These are phyloP conservation scores for Druceiella hillmani DNA, from an alignment of 2,888 invertebrate genomes.

Conservation along the genomic window DNA sequence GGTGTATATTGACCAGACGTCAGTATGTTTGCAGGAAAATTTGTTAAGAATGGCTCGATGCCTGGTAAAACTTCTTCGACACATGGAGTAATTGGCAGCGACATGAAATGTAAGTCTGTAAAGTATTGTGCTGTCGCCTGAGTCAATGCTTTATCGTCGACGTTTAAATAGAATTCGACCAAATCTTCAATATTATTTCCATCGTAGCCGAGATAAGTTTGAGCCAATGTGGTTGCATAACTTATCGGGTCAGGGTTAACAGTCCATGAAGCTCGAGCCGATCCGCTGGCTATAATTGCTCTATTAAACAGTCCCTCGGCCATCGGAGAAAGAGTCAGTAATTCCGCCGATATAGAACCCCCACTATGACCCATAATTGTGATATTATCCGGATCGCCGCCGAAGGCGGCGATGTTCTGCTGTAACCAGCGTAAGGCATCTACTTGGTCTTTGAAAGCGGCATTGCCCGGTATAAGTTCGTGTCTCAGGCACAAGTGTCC, in stretches of 20 bases:
- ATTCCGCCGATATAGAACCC: constrained; percentile 34
- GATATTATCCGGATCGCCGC: constrained; percentile 39
- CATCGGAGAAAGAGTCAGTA: constrained; percentile 35
- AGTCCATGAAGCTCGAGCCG: constrained; percentile 4
- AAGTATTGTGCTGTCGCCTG: background rate
- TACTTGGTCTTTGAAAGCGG: constrained; percentile 41
- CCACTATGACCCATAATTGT: constrained; percentile 45
- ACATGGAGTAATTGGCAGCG: constrained; percentile 4
- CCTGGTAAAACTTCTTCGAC: constrained; percentile 5
- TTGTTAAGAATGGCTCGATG: no score
- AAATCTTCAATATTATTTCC: constrained; percentile 2
- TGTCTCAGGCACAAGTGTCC: constrained; percentile 42
- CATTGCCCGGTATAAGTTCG: constrained; percentile 39
- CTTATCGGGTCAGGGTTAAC: background rate
- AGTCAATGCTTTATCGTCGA: background rate
- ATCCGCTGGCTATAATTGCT: constrained; percentile 5
- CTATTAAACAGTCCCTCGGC: constrained; percentile 35
- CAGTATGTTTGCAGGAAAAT: no score
- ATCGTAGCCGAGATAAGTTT: background rate
- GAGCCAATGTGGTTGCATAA: constrained; percentile 1
- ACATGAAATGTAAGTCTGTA: background rate
- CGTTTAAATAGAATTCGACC: constrained; percentile 5
- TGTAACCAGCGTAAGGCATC: constrained; percentile 41
- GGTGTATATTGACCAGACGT: no score
- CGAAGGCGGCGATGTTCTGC: constrained; percentile 35